Evolutionary conservation across 1,140 invertebrate species (phyloP).

Genomic region (Sipha flava): DNA sequence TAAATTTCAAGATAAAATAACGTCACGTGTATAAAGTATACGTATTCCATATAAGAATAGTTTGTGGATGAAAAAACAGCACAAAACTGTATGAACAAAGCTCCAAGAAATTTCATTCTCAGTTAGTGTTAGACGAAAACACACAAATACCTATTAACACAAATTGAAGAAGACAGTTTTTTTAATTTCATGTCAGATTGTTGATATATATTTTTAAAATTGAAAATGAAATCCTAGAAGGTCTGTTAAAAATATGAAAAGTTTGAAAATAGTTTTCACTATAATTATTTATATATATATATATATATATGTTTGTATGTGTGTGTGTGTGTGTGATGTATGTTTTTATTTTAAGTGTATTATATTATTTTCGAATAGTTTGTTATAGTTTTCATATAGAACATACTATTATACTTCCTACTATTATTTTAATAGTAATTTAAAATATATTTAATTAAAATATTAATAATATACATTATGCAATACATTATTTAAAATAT

Average conservation of each 20-base stretch:
- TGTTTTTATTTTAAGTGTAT: too few relatives aligned
- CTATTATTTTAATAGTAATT: too few relatives aligned
- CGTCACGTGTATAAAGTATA: neutral
- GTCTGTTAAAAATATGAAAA: neutral
- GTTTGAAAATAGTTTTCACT: neutral
- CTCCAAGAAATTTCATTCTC: neutral
- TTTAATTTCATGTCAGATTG: neutral
- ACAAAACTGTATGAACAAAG: neutral
- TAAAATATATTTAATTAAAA: too few relatives aligned
- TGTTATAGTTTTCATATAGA: too few relatives aligned
- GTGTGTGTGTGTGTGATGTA: too few relatives aligned
- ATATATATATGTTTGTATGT: too few relatives aligned
- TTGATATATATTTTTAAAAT: neutral
- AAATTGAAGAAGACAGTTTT: slow-evolving; percentile 1
- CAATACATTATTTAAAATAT: too few relatives aligned
- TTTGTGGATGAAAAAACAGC: neutral
- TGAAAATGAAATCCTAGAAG: neutral
- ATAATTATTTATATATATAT: neutral
- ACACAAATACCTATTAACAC: neutral
- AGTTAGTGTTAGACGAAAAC: neutral
- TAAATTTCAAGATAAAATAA: neutral
- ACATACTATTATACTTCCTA: too few relatives aligned
- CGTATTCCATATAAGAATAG: neutral
- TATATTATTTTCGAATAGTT: too few relatives aligned
- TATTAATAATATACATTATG: too few relatives aligned